These are phyloP conservation scores for Riptortus pedestris DNA, from an alignment of 1,140 invertebrate genomes.

Conservation along the genomic window DNA sequence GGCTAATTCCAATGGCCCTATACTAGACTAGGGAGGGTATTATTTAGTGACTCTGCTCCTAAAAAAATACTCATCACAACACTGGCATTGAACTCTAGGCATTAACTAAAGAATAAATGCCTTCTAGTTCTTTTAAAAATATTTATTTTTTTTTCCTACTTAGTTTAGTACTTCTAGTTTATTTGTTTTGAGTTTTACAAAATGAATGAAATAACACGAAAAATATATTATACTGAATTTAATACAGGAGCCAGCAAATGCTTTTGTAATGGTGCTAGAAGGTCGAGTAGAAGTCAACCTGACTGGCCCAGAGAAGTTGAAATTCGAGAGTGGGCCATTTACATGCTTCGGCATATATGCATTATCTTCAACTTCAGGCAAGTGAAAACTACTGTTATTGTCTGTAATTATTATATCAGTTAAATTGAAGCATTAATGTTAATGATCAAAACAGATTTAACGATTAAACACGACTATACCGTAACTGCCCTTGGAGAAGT, in stretches of 20 bases:
- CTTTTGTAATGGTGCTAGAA: slow-evolving; percentile 26
- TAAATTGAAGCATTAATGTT: neutral
- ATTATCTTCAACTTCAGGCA: slow-evolving; percentile 1
- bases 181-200: no score
- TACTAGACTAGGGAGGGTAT: no score
- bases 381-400: neutral
- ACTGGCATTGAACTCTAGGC: no score
- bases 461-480: slow-evolving; percentile 12
- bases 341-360: slow-evolving; percentile 26
- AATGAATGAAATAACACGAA: no score
- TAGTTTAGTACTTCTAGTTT: no score
- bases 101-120: no score
- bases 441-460: slow-evolving; percentile 2
- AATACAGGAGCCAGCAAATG: slow-evolving; percentile 15
- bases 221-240: no score
- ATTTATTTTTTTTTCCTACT: no score
- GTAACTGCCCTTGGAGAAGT: slow-evolving; percentile 20
- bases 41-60: no score
- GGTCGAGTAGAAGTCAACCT: slow-evolving; percentile 21
- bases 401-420: neutral
- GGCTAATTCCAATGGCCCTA: no score
- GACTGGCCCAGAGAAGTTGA: slow-evolving; percentile 23
- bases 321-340: slow-evolving; percentile 26
- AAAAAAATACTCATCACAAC: no score
- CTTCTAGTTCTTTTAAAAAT: no score